Evolutionary conservation across 23 tunicate genomes (phyloP), one percentile per base, ranked within the genome.

Genomic region (Ciona savignyi): DNA sequence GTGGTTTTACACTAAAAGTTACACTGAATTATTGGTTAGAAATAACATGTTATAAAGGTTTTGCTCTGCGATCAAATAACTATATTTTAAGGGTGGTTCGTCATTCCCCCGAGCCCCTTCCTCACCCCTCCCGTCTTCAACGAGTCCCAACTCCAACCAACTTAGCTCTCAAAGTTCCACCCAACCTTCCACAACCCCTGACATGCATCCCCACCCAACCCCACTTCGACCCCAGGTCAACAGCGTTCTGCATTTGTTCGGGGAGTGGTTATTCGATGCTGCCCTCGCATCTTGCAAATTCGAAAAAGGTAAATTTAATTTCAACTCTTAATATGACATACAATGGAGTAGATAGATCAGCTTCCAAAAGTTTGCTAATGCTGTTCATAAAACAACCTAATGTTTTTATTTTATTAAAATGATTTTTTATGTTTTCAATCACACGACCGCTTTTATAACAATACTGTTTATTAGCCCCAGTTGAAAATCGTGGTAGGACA

Each of bases 191-290:
- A 35, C 9, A 9, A 42, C 9, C 9, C 11, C 80, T 4, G 97
- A 91, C 73, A 91, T 91, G 97, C 80, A 77, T 3, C 90, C 87
- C 32, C 70, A 51, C 1, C 97, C 97, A 25, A 62, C 83, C 35
- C 64, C 56, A 22, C 23, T 67, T n/a, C 70, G 98, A 4, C 89
- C 93, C 34, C 88, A 93, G 60, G 83, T 83, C 72, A 93, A 93
- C 86, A 74, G 79, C 29, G 62, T 93, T n/a, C 63, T 93, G 21
- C 80, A 93, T 73, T 63, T 93, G 78, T 81, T 78, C 60, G 98
- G 98, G 19, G 82, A 81, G 30, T 93, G 98, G 98, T 49, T 93
- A 33, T 81, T 93, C 29, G 88, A 86, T 35, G 98, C 98, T 33
- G 83, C 98, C 0, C 79, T 93, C 60, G 93, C 88, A 62, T 80